Evolutionary conservation across 2,113 vertebrate genomes (phyloP).

Genomic region (Bolborhynchus lineola): DNA sequence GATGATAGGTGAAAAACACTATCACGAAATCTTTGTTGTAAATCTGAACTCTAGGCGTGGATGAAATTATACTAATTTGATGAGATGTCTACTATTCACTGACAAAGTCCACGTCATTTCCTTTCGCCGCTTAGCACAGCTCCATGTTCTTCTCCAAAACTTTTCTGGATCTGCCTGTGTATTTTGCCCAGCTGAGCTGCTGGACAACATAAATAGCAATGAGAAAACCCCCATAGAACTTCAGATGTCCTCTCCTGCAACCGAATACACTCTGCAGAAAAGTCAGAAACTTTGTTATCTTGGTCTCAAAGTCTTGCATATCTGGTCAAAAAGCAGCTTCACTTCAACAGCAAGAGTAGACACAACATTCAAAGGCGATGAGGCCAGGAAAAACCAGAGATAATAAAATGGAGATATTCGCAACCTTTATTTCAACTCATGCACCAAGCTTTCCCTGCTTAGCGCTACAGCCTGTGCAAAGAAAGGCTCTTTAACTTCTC

Average conservation of each 20-base stretch:
- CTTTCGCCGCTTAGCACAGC: neutral
- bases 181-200: neutral
- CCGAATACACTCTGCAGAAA: neutral
- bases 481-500: neutral
- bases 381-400: neutral
- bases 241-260: neutral
- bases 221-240: neutral
- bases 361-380: neutral
- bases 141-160: neutral
- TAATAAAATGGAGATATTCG: neutral
- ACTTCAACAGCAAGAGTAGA: neutral
- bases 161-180: neutral
- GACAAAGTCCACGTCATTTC: neutral
- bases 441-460: neutral
- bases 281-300: neutral
- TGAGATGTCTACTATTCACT: neutral
- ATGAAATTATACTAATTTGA: neutral
- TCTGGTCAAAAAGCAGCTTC: neutral
- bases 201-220: neutral
- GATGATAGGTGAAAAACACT: neutral
- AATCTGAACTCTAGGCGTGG: neutral
- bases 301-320: neutral
- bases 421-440: neutral
- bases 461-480: neutral
- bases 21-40: neutral